Percentiles rank a stretch among this genome's conserved stretches.
phyloP scores from a whole-genome alignment of 2,797 vertebrate species.

The Takifugu ocellatus region DNA sequence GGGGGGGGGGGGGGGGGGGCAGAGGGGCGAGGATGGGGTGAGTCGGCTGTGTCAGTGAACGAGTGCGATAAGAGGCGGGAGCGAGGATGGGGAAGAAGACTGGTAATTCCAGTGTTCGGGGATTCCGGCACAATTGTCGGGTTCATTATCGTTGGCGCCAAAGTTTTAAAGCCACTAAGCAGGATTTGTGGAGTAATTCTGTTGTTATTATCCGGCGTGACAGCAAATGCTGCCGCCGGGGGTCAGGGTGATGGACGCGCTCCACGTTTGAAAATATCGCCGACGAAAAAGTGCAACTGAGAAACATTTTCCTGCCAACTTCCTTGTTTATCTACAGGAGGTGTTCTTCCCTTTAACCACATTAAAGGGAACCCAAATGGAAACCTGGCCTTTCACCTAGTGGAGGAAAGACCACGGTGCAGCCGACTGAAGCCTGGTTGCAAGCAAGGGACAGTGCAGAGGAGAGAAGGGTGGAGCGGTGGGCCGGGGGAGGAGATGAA shows the following conservation, averaged over 20 bases:
- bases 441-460: too few species aligned
- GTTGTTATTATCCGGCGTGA: slow-evolving; percentile 55
- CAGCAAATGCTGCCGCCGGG: slow-evolving; percentile 49
- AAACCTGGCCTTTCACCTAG: too few species aligned
- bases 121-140: slow-evolving; percentile 35
- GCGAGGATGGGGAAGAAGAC: slow-evolving; percentile 16
- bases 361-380: background rate
- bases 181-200: slow-evolving; percentile 62
- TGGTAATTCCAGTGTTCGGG: slow-evolving; percentile 33
- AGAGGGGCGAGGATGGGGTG: slow-evolving; percentile 11
- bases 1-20: slow-evolving; percentile 14
- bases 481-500: background rate
- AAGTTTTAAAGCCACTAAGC: slow-evolving; percentile 50
- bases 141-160: slow-evolving; percentile 27
- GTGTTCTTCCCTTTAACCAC: too few species aligned
- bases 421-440: too few species aligned
- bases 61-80: slow-evolving; percentile 37
- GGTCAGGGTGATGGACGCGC: slow-evolving; percentile 24
- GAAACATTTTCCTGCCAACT: too few species aligned
- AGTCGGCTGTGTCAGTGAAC: slow-evolving; percentile 15
- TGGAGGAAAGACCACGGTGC: too few species aligned
- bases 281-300: background rate
- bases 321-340: too few species aligned
- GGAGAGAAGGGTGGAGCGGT: slow-evolving; percentile 9
- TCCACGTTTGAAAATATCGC: background rate